Evolutionary conservation across 2,888 invertebrate genomes (phyloP), one percentile per base, ranked within the genome.

Genomic region (Drosophila emarginata): DNA sequence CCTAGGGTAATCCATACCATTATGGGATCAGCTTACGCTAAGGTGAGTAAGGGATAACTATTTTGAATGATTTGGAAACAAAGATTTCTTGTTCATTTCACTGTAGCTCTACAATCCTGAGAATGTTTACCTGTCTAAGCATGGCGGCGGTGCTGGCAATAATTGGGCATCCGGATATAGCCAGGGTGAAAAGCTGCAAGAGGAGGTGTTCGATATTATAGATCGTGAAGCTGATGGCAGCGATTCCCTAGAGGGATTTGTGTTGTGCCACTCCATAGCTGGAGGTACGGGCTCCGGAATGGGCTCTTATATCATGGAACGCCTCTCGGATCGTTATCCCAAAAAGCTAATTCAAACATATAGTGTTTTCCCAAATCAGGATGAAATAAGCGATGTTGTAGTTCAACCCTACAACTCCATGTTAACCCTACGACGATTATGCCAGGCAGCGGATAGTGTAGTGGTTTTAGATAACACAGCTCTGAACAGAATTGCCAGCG

Each of bases 261-360:
- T 99, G 26, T 93, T 99, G 62, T 99, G 99, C 87, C 99, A 99
- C 93, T 99, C 99, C 5, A 99, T 99, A 91, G 99, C 99, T 59
- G 99, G 99, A 51, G 99, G 99, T 61, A 99, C 99, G n/a, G 99
- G 99, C 0, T 99, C 99, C 0, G 99, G 99, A 12, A 97, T 99
- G 96, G 99, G 99, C 0, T 99, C 99, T 0, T 98, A 97, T 89
- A 96, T 98, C 80, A 93, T 98, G 86, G 97, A 98, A 91, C 96
- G 96, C 76, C 93, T 98, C 4, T 96, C 97, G 0, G 98, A 98
- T 91, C 95, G 98, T 78, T 99, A 98, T 92, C 99, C 99, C 0
- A 99, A 99, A 92, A 99, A 99, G 91, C 93, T 99, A 32, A 97
- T 99, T 36, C 97, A 99, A 93, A 99, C 99, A 0, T 99, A 99